Conservation (phyloP, 2,888 invertebrate genomes). For the Drosophila melanosoma region DNA sequence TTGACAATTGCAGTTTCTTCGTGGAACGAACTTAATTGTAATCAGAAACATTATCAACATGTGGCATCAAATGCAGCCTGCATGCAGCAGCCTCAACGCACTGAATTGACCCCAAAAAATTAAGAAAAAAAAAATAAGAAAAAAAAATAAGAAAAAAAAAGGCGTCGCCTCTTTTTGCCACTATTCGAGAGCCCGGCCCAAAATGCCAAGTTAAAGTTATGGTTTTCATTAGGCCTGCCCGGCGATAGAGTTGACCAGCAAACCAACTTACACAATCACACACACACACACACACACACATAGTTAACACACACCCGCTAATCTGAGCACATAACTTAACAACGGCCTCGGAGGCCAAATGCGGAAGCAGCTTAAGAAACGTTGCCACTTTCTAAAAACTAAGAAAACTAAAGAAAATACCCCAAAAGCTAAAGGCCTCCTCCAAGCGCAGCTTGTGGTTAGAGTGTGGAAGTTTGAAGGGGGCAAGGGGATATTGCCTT, state of each 20-base stretch:
- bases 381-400: slow-evolving; percentile 62
- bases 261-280: background rate
- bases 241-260: slow-evolving; percentile 47
- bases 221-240: slow-evolving; percentile 71
- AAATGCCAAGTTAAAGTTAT: slow-evolving; percentile 70
- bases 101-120: slow-evolving; percentile 32
- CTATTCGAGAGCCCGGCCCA: slow-evolving; percentile 38
- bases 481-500: slow-evolving; percentile 25
- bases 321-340: slow-evolving; percentile 75
- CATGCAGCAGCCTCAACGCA: background rate
- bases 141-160: slow-evolving; percentile 11
- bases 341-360: slow-evolving; percentile 50
- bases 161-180: slow-evolving; percentile 43
- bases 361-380: slow-evolving; percentile 60
- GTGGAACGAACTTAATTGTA: background rate
- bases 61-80: slow-evolving; percentile 1
- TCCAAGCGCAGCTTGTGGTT: slow-evolving; percentile 2
- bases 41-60: slow-evolving; percentile 8
- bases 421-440: slow-evolving; percentile 8
- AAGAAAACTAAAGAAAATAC: slow-evolving; percentile 26
- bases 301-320: slow-evolving; percentile 78
- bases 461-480: too few relatives aligned
- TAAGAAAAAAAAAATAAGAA: slow-evolving; percentile 13
- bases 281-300: slow-evolving; percentile 12
- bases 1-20: background rate